Conservation (phyloP, 2,113 vertebrate species). For the Chionomys nivalis region DNA sequence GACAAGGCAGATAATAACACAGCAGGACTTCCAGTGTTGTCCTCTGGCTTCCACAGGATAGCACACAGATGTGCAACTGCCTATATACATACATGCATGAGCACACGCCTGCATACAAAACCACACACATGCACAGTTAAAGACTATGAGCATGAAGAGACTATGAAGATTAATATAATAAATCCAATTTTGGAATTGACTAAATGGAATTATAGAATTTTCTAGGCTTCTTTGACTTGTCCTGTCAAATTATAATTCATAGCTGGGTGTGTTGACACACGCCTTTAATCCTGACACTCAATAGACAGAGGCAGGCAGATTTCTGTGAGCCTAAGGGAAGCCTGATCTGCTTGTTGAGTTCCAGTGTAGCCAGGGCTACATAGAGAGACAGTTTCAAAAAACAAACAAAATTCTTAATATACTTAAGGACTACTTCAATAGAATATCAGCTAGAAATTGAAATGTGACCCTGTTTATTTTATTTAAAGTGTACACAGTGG, state of each 20-base stretch:
- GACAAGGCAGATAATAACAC: background rate
- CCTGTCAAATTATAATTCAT: background rate
- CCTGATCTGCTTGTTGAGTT: background rate
- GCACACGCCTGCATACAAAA: background rate
- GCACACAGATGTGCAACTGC: background rate
- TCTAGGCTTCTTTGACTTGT: slow-evolving; percentile 40
- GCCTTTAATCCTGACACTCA: background rate
- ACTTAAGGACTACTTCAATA: slow-evolving; percentile 33
- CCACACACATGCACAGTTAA: background rate
- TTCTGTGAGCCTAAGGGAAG: background rate
- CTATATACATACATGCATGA: too few species aligned
- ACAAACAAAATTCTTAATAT: background rate
- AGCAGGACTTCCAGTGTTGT: background rate
- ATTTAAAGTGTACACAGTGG: slow-evolving; percentile 84
- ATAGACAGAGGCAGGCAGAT: background rate
- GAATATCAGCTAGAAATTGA: slow-evolving; percentile 50
- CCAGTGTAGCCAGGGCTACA: background rate
- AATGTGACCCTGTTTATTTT: slow-evolving; percentile 62
- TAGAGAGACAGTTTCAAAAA: background rate
- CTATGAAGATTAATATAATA: background rate
- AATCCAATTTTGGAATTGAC: background rate
- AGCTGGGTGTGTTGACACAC: background rate
- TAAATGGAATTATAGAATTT: slow-evolving; percentile 41
- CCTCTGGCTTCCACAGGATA: background rate
- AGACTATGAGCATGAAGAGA: background rate